These are phyloP conservation scores for Cacatua alba DNA, from an alignment of 2,113 vertebrate genomes.

Conservation along the genomic window DNA sequence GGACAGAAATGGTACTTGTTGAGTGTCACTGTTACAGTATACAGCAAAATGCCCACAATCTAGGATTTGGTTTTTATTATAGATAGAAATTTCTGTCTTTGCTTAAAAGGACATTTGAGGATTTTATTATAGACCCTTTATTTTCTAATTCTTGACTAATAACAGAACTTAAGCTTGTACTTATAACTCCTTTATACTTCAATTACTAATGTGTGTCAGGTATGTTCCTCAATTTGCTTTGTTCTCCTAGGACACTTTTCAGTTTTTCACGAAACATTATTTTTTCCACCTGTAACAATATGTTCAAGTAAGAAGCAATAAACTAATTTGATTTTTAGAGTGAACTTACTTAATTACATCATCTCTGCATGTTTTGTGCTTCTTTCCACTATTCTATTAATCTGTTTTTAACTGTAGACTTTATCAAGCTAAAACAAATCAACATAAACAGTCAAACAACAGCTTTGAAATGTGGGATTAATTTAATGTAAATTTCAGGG, in stretches of 20 bases:
- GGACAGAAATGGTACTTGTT: background rate
- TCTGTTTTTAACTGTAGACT: background rate
- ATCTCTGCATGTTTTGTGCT: background rate
- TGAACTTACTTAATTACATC: background rate
- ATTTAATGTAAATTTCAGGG: background rate
- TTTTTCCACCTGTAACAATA: background rate
- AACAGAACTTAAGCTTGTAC: background rate
- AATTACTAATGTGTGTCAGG: background rate
- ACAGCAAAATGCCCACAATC: background rate
- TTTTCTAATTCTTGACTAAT: background rate
- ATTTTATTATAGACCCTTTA: background rate
- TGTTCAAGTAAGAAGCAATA: background rate
- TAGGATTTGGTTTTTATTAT: background rate
- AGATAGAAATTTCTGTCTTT: background rate
- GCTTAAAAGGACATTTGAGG: background rate
- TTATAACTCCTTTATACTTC: background rate
- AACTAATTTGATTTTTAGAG: background rate
- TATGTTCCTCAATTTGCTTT: background rate
- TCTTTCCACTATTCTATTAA: background rate
- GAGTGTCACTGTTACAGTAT: background rate
- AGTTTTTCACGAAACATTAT: background rate
- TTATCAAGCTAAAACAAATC: slow-evolving; percentile 25
- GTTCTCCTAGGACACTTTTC: background rate
- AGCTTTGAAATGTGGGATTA: background rate
- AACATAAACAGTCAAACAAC: background rate